Conservation (phyloP, 2,113 vertebrate species). For the Gobiocypris rarus region DNA sequence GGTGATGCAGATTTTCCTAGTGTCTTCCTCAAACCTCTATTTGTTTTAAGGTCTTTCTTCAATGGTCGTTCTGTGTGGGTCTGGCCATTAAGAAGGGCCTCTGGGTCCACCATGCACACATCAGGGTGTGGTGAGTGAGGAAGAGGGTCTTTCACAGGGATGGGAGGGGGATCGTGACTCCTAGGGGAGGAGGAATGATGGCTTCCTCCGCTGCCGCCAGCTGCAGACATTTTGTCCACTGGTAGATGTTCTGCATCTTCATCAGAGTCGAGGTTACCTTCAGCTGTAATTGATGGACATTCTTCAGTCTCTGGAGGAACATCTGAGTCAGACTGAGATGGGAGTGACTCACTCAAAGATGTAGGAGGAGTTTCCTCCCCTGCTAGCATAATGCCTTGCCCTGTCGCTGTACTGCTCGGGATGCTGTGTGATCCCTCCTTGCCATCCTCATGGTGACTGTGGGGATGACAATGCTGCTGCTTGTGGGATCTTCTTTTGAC, state of each 20-base stretch:
- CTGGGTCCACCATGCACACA: conserved; percentile 98
- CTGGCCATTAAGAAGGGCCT: conserved; percentile 83
- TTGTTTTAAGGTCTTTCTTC: conserved; percentile 89
- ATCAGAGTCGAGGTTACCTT: conserved; percentile 96
- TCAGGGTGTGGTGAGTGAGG: conserved; percentile 92
- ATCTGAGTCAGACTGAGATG: conserved; percentile 94
- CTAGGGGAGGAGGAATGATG: conserved; percentile 79
- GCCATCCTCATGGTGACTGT: conserved; percentile 62
- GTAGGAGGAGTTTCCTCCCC: conserved; percentile 94
- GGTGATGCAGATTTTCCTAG: conserved; percentile 88
- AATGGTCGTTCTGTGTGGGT: conserved; percentile 81
- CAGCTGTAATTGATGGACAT: conserved; percentile 95
- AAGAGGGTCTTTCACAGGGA: conserved; percentile 84
- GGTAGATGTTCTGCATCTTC: conserved; percentile 95
- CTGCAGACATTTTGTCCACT: conserved; percentile 86
- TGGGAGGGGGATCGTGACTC: conserved; percentile 86
- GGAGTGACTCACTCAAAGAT: conserved; percentile 90
- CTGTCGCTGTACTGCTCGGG: conserved; percentile 61
- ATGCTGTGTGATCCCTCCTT: conserved; percentile 60
- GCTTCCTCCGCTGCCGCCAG: conserved; percentile 72
- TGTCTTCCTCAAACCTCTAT: conserved; percentile 83
- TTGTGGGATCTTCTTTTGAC: conserved; percentile 80
- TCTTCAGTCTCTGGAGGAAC: conserved; percentile 97
- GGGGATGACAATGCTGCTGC: conserved; percentile 83
- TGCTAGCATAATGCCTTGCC: conserved; percentile 68